Conservation (phyloP, 2,797 vertebrate species). For the Kryptopterus vitreolus region DNA sequence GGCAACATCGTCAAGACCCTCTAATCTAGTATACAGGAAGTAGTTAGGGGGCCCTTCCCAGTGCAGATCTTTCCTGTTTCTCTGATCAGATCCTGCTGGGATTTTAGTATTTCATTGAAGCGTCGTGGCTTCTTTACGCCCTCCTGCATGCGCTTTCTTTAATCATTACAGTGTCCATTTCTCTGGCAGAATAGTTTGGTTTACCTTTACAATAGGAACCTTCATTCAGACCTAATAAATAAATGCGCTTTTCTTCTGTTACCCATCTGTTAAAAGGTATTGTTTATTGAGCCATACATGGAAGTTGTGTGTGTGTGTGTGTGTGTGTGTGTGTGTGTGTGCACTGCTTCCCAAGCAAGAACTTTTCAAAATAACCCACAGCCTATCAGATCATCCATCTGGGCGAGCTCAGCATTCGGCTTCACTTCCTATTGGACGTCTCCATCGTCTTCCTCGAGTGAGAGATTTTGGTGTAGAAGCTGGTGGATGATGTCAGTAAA, state of each 20-base stretch:
- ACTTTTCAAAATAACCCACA: slow-evolving; percentile 21
- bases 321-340: no score
- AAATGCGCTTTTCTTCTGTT: neutral
- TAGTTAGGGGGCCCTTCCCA: slow-evolving; percentile 82
- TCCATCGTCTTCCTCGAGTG: neutral
- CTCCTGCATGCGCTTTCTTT: slow-evolving; percentile 13
- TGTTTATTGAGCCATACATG: neutral
- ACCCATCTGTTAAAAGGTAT: neutral
- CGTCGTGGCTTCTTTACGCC: slow-evolving; percentile 16
- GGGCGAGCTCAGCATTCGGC: neutral
- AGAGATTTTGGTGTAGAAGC: neutral
- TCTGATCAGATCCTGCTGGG: slow-evolving; percentile 67
- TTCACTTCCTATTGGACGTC: slow-evolving; percentile 13
- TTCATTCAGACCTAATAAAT: neutral
- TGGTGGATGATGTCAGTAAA: neutral
- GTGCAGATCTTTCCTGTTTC: slow-evolving; percentile 83
- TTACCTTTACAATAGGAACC: slow-evolving; percentile 6
- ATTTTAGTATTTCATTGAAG: slow-evolving; percentile 56
- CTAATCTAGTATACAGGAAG: slow-evolving; percentile 84
- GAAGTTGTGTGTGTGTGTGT: slow-evolving; percentile 11
- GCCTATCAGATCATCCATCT: neutral
- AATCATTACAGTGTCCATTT: neutral
- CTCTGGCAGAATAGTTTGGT: neutral
- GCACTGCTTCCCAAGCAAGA: neutral
- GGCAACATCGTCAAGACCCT: slow-evolving; percentile 45